Conservation (phyloP, 2,113 vertebrate genomes). For the Bubo blakistoni region DNA sequence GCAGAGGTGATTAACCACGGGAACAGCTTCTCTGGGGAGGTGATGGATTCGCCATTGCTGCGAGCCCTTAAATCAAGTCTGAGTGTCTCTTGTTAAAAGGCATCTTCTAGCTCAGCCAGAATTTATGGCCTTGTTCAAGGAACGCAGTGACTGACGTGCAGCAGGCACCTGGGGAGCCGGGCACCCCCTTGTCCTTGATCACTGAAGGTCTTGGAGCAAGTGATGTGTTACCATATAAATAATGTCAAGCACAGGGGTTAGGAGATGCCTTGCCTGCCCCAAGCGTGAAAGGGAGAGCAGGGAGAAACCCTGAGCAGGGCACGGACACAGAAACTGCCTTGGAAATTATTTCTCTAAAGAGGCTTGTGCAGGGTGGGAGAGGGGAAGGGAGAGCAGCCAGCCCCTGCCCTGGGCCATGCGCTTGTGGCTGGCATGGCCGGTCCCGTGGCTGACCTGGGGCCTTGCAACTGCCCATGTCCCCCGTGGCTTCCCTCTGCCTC, state of each 20-base stretch:
- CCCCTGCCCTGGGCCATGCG: accelerated
- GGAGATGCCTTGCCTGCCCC: background rate
- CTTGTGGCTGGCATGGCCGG: accelerated
- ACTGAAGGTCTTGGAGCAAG: background rate
- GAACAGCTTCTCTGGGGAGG: background rate
- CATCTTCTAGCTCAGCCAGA: background rate
- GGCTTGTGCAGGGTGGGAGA: background rate
- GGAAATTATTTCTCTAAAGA: background rate
- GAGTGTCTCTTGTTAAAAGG: background rate
- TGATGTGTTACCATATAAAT: accelerated
- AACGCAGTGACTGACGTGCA: accelerated
- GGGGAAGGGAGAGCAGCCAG: background rate
- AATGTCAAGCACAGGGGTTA: background rate
- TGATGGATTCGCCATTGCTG: background rate
- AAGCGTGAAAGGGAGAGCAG: accelerated
- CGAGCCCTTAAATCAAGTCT: background rate
- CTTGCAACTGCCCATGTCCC: background rate
- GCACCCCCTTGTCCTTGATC: background rate
- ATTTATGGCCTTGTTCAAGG: background rate
- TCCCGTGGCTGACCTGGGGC: background rate
- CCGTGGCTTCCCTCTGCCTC: background rate
- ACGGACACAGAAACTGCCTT: background rate
- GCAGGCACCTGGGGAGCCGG: background rate
- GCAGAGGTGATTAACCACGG: background rate
- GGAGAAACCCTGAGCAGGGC: background rate